These are phyloP conservation scores for Psilanteris sp. DNA, from an alignment of 1,140 invertebrate species.

Conservation along the genomic window DNA sequence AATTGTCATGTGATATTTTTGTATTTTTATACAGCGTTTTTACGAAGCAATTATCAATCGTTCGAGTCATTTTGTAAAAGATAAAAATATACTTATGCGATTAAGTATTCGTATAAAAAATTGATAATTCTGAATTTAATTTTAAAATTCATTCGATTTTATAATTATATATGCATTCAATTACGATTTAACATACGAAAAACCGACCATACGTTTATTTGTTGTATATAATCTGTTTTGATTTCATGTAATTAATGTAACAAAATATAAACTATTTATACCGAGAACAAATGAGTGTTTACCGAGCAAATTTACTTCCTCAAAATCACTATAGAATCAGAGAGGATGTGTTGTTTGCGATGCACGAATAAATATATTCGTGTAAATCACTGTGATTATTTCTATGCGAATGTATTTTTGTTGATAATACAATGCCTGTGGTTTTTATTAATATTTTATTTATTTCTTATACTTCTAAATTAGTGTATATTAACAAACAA, in stretches of 20 bases:
- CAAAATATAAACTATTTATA: slow-evolving; percentile 64
- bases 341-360: slow-evolving; percentile 14
- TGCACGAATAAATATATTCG: slow-evolving; percentile 3
- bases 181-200: slow-evolving; percentile 26
- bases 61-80: slow-evolving; percentile 42
- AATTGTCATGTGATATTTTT: slow-evolving; percentile 66
- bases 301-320: slow-evolving; percentile 57
- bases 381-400: slow-evolving; percentile 23
- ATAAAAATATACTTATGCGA: slow-evolving; percentile 15
- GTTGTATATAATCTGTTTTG: slow-evolving; percentile 60
- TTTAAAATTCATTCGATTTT: slow-evolving; percentile 14
- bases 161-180: slow-evolving; percentile 35
- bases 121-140: slow-evolving; percentile 37
- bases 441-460: slow-evolving; percentile 5
- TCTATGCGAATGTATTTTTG: slow-evolving; percentile 21
- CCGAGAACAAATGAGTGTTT: slow-evolving; percentile 47
- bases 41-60: slow-evolving; percentile 54
- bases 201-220: slow-evolving; percentile 48
- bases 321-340: slow-evolving; percentile 44
- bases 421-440: slow-evolving; percentile 18
- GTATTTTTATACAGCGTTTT: slow-evolving; percentile 62
- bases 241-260: slow-evolving; percentile 63
- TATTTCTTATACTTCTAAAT: no score
- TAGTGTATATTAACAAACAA: no score
- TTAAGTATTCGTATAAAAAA: slow-evolving; percentile 14